Evolutionary conservation across 2,797 vertebrate genomes (phyloP).

Genomic region (Coranthus polyacanthus): DNA sequence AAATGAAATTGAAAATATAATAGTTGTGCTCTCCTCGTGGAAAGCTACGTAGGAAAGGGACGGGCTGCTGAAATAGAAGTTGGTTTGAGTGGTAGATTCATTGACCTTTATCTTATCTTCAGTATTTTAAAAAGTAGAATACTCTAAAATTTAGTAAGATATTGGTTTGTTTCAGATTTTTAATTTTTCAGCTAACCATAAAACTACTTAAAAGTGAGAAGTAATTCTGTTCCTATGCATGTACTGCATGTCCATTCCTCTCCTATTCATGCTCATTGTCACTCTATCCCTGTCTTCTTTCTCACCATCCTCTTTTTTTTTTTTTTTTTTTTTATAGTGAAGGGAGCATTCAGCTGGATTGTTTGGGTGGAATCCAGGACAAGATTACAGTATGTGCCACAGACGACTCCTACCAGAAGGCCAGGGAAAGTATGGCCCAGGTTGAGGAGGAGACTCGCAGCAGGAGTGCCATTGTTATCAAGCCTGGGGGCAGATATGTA

Average conservation of each 20-base stretch:
- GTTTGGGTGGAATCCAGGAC: constrained; percentile 96
- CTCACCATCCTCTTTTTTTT: constrained; percentile 45
- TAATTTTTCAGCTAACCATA: not conserved
- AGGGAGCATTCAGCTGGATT: constrained; percentile 94
- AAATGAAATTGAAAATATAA: constrained; percentile 61
- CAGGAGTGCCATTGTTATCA: constrained; percentile 95
- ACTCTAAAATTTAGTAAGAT: constrained; percentile 3
- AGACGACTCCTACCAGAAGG: constrained; percentile 98
- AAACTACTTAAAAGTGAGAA: not conserved
- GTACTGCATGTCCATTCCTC: too few relatives aligned
- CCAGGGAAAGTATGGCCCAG: constrained; percentile 96
- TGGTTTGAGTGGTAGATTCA: too few relatives aligned
- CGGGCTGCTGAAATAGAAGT: constrained; percentile 19
- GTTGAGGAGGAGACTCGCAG: constrained; percentile 97
- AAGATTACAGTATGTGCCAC: constrained; percentile 98
- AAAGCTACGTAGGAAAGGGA: constrained; percentile 27
- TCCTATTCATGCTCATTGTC: not conserved
- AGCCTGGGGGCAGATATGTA: constrained; percentile 92
- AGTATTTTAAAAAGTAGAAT: constrained; percentile 18
- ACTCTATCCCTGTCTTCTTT: constrained; percentile 8
- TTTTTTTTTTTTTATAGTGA: constrained; percentile 83
- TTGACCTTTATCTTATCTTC: constrained; percentile 6
- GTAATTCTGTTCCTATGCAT: not conserved
- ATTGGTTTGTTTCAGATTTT: too few relatives aligned
- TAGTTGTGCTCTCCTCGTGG: too few relatives aligned